Conservation (phyloP, 2,888 invertebrate species). For the Patella ulyssiponensis region DNA sequence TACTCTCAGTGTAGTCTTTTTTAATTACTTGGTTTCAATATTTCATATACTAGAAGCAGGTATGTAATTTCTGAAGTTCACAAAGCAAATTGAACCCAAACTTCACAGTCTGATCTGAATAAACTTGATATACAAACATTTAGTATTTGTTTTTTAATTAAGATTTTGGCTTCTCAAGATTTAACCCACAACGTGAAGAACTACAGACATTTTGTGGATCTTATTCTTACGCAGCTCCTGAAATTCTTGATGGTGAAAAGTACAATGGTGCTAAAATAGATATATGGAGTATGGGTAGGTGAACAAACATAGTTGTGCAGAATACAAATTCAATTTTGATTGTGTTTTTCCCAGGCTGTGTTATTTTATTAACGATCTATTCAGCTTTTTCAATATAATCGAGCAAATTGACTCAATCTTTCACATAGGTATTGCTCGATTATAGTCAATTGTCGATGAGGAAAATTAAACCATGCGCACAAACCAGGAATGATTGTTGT, state of each 20-base stretch:
- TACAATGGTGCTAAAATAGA: conserved; percentile 37
- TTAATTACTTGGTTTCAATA: background rate
- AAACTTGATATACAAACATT: too few species aligned
- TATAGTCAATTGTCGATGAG: too few species aligned
- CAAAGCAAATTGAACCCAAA: too few species aligned
- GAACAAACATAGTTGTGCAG: background rate
- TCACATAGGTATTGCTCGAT: too few species aligned
- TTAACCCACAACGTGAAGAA: conserved; percentile 15
- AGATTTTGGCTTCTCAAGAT: conserved; percentile 44
- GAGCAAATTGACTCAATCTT: too few species aligned
- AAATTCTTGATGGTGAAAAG: conserved; percentile 36
- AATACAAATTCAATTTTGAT: background rate
- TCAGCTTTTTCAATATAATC: too few species aligned
- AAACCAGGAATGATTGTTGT: too few species aligned
- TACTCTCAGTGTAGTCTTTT: background rate
- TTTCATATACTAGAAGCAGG: too few species aligned
- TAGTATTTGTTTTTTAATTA: background rate
- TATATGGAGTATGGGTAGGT: conserved; percentile 44
- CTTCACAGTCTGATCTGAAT: too few species aligned
- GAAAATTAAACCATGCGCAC: too few species aligned
- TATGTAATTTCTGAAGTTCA: too few species aligned
- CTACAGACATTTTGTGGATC: conserved; percentile 41
- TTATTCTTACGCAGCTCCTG: conserved; percentile 44
- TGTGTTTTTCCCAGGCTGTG: background rate
- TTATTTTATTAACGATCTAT: too few species aligned